phyloP scores from a whole-genome alignment of 2,888 invertebrate species.

The Calephelis perditalis region DNA sequence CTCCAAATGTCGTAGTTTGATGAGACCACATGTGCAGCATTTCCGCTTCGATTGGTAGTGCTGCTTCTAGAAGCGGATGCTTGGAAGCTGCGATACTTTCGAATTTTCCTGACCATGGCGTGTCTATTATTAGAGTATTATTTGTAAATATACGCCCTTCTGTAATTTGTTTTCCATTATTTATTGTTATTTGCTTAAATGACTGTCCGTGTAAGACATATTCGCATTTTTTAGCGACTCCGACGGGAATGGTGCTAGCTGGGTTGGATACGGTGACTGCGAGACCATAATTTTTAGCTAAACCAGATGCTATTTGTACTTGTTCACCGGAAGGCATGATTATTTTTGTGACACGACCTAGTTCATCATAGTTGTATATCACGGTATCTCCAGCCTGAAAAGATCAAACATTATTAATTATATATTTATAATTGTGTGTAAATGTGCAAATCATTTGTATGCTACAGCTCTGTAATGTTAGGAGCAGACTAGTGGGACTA shows the following conservation, averaged over 20 bases:
- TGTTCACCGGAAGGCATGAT: conserved; percentile 95
- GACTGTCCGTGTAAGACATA: conserved; percentile 81
- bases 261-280: conserved; percentile 83
- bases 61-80: conserved; percentile 89
- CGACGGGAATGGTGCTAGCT: conserved; percentile 71
- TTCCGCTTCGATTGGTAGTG: conserved; percentile 91
- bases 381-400: conserved; percentile 89
- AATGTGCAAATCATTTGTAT: too few relatives aligned
- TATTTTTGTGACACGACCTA: conserved; percentile 91
- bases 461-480: too few relatives aligned
- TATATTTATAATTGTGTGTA: neutral
- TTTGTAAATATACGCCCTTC: conserved; percentile 87
- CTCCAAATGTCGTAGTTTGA: conserved; percentile 87
- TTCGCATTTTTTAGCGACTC: conserved; percentile 77
- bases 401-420: conserved; percentile 24
- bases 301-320: conserved; percentile 86
- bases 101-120: conserved; percentile 86
- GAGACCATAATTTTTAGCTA: conserved; percentile 87
- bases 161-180: conserved; percentile 84
- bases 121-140: conserved; percentile 86
- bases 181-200: conserved; percentile 82
- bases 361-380: conserved; percentile 93
- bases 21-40: conserved; percentile 94
- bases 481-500: too few relatives aligned
- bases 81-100: conserved; percentile 88